A percentile compares a stretch with the other conserved stretches of the same genome.
Evolutionary conservation across 2,797 vertebrate species (phyloP).

Genomic region (Antrozous pallidus): DNA sequence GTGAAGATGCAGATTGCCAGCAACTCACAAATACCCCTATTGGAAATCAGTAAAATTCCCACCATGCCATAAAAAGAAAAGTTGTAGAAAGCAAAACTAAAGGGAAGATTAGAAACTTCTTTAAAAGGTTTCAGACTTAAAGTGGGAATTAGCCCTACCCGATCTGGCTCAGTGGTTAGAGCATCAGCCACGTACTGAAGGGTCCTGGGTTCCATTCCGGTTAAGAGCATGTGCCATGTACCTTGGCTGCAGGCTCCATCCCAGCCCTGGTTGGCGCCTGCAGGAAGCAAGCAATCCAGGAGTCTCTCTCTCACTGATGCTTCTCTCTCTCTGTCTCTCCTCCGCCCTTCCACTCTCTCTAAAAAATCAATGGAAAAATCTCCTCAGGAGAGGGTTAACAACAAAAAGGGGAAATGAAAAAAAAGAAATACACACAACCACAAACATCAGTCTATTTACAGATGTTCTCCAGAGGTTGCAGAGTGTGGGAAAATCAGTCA

Average conservation of each 20-base stretch:
- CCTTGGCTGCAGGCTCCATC: too few relatives aligned
- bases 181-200: too few relatives aligned
- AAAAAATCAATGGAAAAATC: too few relatives aligned
- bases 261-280: too few relatives aligned
- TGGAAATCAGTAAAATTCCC: constrained; percentile 26
- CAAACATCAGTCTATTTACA: constrained; percentile 19
- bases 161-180: too few relatives aligned
- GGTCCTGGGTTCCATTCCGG: too few relatives aligned
- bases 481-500: constrained; percentile 50
- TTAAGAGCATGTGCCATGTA: too few relatives aligned
- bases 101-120: constrained; percentile 3
- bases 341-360: too few relatives aligned
- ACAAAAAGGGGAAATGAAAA: background rate
- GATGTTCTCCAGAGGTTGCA: constrained; percentile 21
- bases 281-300: too few relatives aligned
- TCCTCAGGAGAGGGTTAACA: too few relatives aligned
- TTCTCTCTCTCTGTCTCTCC: too few relatives aligned
- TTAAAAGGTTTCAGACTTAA: background rate
- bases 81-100: constrained; percentile 37
- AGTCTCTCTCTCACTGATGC: too few relatives aligned
- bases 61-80: constrained; percentile 24
- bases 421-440: background rate
- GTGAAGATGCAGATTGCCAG: constrained; percentile 37
- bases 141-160: background rate
- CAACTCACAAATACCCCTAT: background rate